Base-by-base conservation (phyloP, 2,797 vertebrate species). In the Amniataba percoides region DNA sequence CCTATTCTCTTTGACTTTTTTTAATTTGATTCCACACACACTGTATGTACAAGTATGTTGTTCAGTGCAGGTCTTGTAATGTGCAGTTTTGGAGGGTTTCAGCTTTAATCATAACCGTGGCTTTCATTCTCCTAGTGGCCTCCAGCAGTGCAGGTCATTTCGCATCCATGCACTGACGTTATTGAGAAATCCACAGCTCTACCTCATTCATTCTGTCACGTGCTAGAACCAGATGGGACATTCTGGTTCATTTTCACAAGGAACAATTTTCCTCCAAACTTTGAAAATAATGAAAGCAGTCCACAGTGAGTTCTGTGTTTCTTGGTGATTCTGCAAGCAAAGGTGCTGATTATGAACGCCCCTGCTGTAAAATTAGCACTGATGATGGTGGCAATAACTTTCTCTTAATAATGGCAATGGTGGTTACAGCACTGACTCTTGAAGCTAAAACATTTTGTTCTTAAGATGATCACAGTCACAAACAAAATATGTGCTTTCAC, bases 191-290 rank as follows among this genome's bases (percentile, higher is more conserved):
- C 23, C 52, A 55, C 25, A 15, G 1, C 21, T 25, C 49, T 23
- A 14, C 49, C 49, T 52, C 1, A 25, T 1, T 18, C 43, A 36
- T 6, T 36, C 34, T 7, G 34, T 36, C 34, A 36, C 8, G 34
- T 36, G 34, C 8, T 36, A 7, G 27, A 7, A 36, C 34, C 40
- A 42, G 40, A 42, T 13, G 13, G 11, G 14, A 42, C 13, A 14
- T 42, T 42, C 12, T 42, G 40, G 13, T 42, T 4, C 40, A 42
- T 13, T 42, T 42, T 43, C 42, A 43, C 14, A 43, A 40, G 12
- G 8, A 68, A 31, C 25, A 36, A 34, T 64, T 59, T 71, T 25
- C 25, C 58, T 23, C n/a, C 34, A 63, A 62, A 61, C 48, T 8
- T 58, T 36, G 14, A 55, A 72, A 72, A 49, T 27, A 8, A 53